These are phyloP conservation scores for Macrotus californicus DNA, from an alignment of 2,113 vertebrate species.

Conservation along the genomic window DNA sequence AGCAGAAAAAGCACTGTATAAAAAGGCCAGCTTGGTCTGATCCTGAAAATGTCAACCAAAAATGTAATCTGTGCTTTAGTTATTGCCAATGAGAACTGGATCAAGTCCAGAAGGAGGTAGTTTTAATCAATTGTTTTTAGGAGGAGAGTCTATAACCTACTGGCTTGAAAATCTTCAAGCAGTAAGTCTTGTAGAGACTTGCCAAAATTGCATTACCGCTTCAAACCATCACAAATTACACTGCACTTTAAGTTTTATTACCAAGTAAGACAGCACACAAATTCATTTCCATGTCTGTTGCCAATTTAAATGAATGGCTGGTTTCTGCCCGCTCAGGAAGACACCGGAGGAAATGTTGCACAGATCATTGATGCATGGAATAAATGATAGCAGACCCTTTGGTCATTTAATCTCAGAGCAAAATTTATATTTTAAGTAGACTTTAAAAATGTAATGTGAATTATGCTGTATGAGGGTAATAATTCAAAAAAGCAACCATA, in stretches of 20 bases:
- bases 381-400: conserved; percentile 60
- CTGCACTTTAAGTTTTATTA: conserved; percentile 72
- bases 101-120: conserved; percentile 33
- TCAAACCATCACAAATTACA: conserved; percentile 71
- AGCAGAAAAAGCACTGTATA: not conserved
- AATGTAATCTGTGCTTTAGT: conserved; percentile 25
- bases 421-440: conserved; percentile 70
- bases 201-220: conserved; percentile 69
- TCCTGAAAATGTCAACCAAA: conserved; percentile 44
- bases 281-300: conserved; percentile 72
- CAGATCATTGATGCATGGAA: conserved; percentile 60
- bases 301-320: conserved; percentile 72
- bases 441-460: conserved; percentile 65
- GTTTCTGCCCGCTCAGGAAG: conserved; percentile 65
- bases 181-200: conserved; percentile 66
- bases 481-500: conserved; percentile 51
- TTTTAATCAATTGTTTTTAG: conserved; percentile 69
- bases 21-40: not conserved
- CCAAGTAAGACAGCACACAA: conserved; percentile 68
- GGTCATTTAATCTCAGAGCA: conserved; percentile 66
- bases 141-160: conserved; percentile 54
- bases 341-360: conserved; percentile 60
- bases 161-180: conserved; percentile 62
- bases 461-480: conserved; percentile 42
- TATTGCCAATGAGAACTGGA: conserved; percentile 38